Evolutionary conservation across 2,888 invertebrate genomes (phyloP).

Genomic region (Malthinus seriepunctatus): DNA sequence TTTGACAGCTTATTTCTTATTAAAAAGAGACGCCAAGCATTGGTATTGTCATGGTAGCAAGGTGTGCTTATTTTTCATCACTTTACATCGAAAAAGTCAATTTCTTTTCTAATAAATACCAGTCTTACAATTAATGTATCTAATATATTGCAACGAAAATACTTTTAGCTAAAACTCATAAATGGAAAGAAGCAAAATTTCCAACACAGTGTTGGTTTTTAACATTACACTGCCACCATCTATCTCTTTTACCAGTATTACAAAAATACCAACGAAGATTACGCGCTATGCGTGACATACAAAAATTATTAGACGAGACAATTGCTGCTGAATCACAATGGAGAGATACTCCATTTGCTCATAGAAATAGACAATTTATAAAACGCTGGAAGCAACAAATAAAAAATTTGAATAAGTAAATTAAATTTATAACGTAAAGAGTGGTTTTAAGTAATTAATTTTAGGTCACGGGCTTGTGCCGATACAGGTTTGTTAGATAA

Average conservation of each 20-base stretch:
- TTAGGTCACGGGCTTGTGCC: constrained; percentile 86
- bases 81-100: too few relatives aligned
- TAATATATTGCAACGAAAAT: too few relatives aligned
- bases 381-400: constrained; percentile 87
- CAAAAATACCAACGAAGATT: constrained; percentile 80
- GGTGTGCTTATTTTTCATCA: too few relatives aligned
- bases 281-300: constrained; percentile 80
- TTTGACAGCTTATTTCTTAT: too few relatives aligned
- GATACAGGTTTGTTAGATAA: constrained; percentile 89
- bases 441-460: constrained; percentile 46
- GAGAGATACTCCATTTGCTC: constrained; percentile 75
- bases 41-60: too few relatives aligned
- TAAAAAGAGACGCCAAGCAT: too few relatives aligned
- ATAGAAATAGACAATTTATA: constrained; percentile 80
- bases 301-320: constrained; percentile 85
- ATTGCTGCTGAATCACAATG: constrained; percentile 81
- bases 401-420: constrained; percentile 70
- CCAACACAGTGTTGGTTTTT: constrained; percentile 97
- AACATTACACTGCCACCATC: constrained; percentile 91
- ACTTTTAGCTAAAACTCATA: constrained; percentile 58
- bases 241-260: constrained; percentile 86
- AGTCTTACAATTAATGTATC: too few relatives aligned
- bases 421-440: not conserved
- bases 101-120: too few relatives aligned
- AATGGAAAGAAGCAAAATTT: constrained; percentile 84